phyloP scores from a whole-genome alignment of 2,113 vertebrate genomes.

The Platanista minor region DNA sequence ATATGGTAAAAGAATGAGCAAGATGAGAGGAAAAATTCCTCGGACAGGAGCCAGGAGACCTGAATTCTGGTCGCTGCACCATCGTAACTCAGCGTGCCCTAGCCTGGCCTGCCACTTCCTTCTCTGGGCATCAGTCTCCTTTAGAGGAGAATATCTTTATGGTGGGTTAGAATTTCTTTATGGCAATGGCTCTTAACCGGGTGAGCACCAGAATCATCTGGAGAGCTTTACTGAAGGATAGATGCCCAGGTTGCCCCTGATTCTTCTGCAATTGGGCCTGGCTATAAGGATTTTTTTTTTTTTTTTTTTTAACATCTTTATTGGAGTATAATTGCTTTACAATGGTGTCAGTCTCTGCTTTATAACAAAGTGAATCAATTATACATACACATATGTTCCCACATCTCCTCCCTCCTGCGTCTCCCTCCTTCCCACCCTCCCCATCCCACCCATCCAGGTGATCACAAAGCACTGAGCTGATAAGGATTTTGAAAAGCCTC shows the following conservation, averaged over 20 bases:
- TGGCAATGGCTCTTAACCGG: fast-evolving
- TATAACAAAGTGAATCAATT: too few species aligned
- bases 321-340: too few species aligned
- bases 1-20: constrained; percentile 53
- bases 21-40: background rate
- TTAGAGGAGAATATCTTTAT: background rate
- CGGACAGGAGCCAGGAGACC: background rate
- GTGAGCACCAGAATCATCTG: background rate
- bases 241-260: background rate
- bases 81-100: fast-evolving
- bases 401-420: too few species aligned
- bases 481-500: background rate
- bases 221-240: background rate
- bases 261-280: background rate
- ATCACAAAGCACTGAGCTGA: too few species aligned
- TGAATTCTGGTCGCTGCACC: background rate
- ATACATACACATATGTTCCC: too few species aligned
- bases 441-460: too few species aligned
- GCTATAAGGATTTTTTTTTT: background rate
- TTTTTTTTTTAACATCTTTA: too few species aligned
- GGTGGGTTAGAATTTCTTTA: background rate
- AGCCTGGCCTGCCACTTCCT: background rate
- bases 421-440: too few species aligned
- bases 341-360: too few species aligned
- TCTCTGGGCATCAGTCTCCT: background rate